Evolutionary conservation across 2,888 invertebrate genomes (phyloP), one percentile per base, ranked within the genome.

Genomic region (Oscheius sp.): DNA sequence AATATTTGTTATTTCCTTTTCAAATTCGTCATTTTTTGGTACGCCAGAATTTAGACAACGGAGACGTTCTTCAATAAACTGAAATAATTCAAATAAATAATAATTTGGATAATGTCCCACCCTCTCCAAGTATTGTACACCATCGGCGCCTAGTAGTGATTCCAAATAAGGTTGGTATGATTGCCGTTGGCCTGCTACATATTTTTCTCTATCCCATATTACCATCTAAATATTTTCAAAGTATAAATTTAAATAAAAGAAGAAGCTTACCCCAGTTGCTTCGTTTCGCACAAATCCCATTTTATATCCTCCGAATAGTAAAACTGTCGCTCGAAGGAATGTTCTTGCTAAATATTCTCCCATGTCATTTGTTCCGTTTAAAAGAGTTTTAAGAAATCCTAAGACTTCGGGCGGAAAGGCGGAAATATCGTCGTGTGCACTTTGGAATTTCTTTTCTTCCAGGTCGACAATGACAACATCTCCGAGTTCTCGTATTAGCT

Each of bases 11-110:
- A 93, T 93, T 90, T 97, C 96, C 88, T 93, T 92, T 90, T 98
- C 97, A 89, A 98, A 98, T 88, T 96, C 95, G 89, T 98, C 97
- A 45, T 93, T 93, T 89, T 95, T 95, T 0, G 95, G 95, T 74
- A 93, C 91, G 0, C 97, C 96, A n/a, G 93, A 93, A 89, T 96
- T 96, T 78, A 97, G 91, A 91, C 95, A 93, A 83, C 94, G 93
- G 82, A 97, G 90, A 84, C 97, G 92, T 90, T 96, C 96, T n/a
- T 96, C 96, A 87, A 98, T 94, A 89, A 98, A 96, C 94, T 95
- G 69, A 69, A 66, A 72, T 23, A 2, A n/a, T 27, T 35, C 29
- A 13, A 53, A 66, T 23, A 35, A 61, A 35, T 35, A n/a, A n/a
- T n/a, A n/a, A n/a, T n/a, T n/a, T n/a, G n/a, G n/a, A n/a, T n/a